phyloP scores from a whole-genome alignment of 2,113 vertebrate genomes.

The Pimephales promelas region DNA sequence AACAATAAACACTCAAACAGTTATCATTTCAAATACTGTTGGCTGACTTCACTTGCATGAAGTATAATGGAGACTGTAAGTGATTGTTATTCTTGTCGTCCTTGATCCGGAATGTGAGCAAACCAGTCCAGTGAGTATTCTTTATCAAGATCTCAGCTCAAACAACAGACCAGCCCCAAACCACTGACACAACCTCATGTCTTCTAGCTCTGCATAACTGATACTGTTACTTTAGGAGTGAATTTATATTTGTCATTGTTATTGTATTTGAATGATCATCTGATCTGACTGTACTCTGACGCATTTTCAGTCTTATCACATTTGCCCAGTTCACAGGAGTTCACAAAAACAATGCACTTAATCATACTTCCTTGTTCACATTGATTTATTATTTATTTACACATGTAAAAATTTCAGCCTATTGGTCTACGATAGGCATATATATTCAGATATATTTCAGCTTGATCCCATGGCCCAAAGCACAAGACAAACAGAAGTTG shows the following conservation, averaged over 20 bases:
- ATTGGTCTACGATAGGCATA: no score
- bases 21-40: background rate
- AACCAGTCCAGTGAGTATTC: constrained; percentile 53
- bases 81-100: background rate
- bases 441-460: background rate
- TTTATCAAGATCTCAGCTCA: constrained; percentile 8
- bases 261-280: background rate
- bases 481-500: background rate
- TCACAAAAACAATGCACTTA: background rate
- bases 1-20: background rate
- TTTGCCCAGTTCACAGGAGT: background rate
- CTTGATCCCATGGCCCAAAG: background rate
- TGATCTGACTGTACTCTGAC: background rate
- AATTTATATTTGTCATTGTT: background rate
- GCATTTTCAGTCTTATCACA: background rate
- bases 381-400: background rate
- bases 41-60: background rate
- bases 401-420: no score
- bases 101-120: constrained; percentile 66
- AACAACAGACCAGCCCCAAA: background rate
- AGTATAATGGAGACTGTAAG: background rate
- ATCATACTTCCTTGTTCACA: background rate
- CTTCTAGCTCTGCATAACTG: background rate
- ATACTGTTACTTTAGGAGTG: background rate
- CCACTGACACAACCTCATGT: background rate